Evolutionary conservation across 2,888 invertebrate species (phyloP).

Genomic region (Caenorhabditis sulstoni): DNA sequence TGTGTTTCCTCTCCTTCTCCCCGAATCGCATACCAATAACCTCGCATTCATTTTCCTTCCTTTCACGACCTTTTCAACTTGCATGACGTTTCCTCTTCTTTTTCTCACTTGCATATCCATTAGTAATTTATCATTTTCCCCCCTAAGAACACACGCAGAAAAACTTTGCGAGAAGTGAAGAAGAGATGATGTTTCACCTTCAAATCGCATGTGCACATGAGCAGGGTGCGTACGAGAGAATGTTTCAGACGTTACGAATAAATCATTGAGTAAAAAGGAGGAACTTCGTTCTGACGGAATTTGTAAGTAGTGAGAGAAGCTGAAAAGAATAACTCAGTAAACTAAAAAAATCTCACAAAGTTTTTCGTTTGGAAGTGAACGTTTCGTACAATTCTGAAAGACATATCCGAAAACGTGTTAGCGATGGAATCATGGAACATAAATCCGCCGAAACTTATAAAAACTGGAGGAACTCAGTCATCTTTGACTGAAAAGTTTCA

Average conservation of each 20-base stretch:
- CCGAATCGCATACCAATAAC: conserved; percentile 9
- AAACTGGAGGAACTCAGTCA: too few relatives aligned
- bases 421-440: too few relatives aligned
- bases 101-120: not conserved
- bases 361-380: too few relatives aligned
- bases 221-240: not conserved
- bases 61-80: conserved; percentile 3
- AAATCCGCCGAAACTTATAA: too few relatives aligned
- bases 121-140: conserved; percentile 10
- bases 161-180: not conserved
- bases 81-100: conserved; percentile 16
- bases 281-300: not conserved
- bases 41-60: not conserved
- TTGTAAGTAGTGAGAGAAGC: not conserved
- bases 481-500: too few relatives aligned
- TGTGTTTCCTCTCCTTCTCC: conserved; percentile 4
- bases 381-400: too few relatives aligned
- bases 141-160: conserved; percentile 18
- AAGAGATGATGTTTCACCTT: too few relatives aligned
- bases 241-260: conserved; percentile 6
- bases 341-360: not conserved
- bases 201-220: not conserved
- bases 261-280: not conserved
- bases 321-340: not conserved
- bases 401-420: too few relatives aligned